Base-by-base conservation (phyloP, 2,888 invertebrate species). In the Trichopoda pennipes region DNA sequence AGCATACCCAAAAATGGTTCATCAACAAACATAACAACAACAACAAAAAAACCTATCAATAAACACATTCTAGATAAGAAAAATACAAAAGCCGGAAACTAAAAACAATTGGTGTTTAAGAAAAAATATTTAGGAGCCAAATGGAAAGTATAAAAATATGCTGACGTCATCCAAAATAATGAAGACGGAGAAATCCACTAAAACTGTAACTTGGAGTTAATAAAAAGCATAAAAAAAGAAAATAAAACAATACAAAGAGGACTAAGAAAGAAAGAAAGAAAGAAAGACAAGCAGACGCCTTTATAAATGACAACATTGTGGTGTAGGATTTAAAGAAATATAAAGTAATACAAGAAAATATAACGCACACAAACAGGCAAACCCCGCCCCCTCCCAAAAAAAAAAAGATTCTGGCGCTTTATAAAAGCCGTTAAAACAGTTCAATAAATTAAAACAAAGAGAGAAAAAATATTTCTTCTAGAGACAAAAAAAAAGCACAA, bases 271-370 rank as follows among this genome's bases (percentile, higher is more conserved):
- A 35, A 63, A 73, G 61, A 73, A 19, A n/a, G 44, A 10, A 66
- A 56, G 35, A 42, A 60, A 70, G 64, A 69, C 83, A 73, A 77
- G 56, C 68, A 73, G 74, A 73, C 80, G 76, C 77, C 73, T 80
- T 23, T 49, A 28, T 49, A 42, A 10, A 32, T 21, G 55, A 70
- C 38, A 80, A 74, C 47, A 61, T 64, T 80, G 61, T 63, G 63
- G 73, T 74, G 19, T 38, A 42, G 38, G 32, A 10, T 14, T 42
- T 42, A 14, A 42, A 14, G 14, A 9, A 42, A 42, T 16, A 38
- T 8, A 38, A 12, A 38, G 12, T 2, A 38, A 12, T 28, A 28
- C 28, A 28, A 28, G 3, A 28, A 28, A 28, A 28, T 28, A 28
- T 7, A 8, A 8, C 28, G 28, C 28, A 28, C 28, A 28, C 7